Evolutionary conservation across 2,797 vertebrate genomes (phyloP).

Genomic region (Sebastes iracundus): DNA sequence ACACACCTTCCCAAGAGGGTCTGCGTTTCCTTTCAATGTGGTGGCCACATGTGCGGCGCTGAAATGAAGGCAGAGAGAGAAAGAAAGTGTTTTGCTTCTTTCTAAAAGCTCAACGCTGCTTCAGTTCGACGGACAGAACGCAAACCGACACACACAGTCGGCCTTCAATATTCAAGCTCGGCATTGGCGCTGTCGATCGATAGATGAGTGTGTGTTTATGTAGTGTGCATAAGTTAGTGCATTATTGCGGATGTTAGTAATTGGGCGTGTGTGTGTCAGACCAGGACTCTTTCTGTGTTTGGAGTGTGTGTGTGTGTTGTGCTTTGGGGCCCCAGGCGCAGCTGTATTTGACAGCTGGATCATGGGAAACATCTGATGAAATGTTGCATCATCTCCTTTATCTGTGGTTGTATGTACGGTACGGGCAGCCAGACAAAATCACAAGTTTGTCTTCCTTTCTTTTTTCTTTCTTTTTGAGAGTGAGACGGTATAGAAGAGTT

Average conservation of each 20-base stretch:
- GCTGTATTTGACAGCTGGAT: constrained; percentile 78
- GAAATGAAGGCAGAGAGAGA: constrained; percentile 2
- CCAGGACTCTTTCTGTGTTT: neutral
- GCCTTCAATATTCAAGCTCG: neutral
- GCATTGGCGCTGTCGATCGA: neutral
- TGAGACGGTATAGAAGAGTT: neutral
- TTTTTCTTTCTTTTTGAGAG: neutral
- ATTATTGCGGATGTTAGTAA: constrained; percentile 25
- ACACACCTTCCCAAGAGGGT: constrained; percentile 60
- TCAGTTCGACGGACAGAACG: constrained; percentile 1
- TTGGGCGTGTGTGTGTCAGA: neutral
- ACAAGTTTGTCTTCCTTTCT: neutral
- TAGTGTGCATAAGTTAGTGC: neutral
- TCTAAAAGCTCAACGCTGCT: constrained; percentile 17
- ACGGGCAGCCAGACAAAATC: constrained; percentile 37
- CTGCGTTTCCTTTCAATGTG: constrained; percentile 78
- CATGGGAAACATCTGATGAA: constrained; percentile 75
- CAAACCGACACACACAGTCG: neutral
- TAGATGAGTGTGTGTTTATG: neutral
- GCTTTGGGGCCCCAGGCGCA: constrained; percentile 53
- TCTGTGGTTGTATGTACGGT: constrained; percentile 2
- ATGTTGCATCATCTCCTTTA: constrained; percentile 72
- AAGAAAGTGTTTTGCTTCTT: constrained; percentile 20
- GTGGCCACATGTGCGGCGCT: constrained; percentile 72
- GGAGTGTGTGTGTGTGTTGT: constrained; percentile 41